These are phyloP conservation scores for Peromyscus nudipes DNA, from an alignment of 2,797 vertebrate genomes.

Conservation along the genomic window DNA sequence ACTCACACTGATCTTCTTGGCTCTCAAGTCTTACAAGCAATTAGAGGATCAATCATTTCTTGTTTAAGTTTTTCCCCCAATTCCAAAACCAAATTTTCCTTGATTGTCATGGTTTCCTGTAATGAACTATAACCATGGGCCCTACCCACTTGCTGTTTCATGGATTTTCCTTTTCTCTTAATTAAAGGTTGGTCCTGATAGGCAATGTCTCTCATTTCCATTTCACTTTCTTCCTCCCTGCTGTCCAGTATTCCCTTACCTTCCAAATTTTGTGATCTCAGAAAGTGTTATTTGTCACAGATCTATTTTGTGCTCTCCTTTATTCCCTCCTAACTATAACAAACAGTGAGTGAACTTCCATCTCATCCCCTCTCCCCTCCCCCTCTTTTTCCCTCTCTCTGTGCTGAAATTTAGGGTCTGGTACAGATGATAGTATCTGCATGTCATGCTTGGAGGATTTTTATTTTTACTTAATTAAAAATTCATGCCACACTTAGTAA, in stretches of 20 bases:
- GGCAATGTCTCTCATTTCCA: neutral
- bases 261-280: neutral
- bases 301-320: neutral
- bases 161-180: neutral
- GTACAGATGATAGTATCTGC: neutral
- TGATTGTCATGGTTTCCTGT: neutral
- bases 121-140: neutral
- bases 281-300: neutral
- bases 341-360: neutral
- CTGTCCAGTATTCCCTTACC: neutral
- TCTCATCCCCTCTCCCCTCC: neutral
- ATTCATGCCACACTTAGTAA: neutral
- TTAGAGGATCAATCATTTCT: neutral
- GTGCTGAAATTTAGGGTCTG: no score
- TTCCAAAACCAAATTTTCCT: neutral
- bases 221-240: neutral
- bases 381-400: neutral
- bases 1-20: neutral
- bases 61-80: neutral
- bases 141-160: neutral
- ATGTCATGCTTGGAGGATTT: neutral
- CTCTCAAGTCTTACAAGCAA: neutral
- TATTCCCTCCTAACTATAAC: neutral
- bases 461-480: neutral
- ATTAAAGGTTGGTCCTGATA: neutral